Conservation (phyloP, 2,888 invertebrate species). For the Crioceris asparagi region DNA sequence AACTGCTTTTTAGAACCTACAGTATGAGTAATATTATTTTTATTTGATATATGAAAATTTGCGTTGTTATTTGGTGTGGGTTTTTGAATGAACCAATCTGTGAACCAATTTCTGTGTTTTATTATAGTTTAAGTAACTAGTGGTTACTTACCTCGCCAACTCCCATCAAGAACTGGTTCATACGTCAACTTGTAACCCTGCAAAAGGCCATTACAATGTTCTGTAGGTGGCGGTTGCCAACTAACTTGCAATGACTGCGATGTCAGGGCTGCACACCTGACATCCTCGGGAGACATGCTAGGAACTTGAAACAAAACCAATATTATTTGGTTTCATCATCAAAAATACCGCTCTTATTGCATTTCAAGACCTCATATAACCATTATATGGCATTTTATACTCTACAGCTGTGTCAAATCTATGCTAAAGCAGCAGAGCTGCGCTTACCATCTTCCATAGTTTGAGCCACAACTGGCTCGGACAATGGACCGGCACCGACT, state of each 20-base stretch:
- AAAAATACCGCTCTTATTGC: too few species aligned
- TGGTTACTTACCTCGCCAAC: constrained; percentile 34
- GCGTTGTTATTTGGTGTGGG: too few species aligned
- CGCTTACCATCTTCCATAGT: constrained; percentile 61
- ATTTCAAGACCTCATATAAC: too few species aligned
- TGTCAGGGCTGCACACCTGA: constrained; percentile 62
- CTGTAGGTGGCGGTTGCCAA: constrained; percentile 67
- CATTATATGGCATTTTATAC: too few species aligned
- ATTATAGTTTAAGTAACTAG: too few species aligned
- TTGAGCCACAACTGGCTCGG: constrained; percentile 55
- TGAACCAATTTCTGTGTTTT: too few species aligned
- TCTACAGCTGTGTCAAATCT: not conserved
- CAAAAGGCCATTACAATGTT: constrained; percentile 63
- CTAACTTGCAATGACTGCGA: constrained; percentile 68
- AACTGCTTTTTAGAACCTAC: too few species aligned
- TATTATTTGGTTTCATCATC: not conserved
- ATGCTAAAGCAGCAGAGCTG: not conserved
- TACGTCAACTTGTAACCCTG: constrained; percentile 65
- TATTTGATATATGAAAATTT: too few species aligned
- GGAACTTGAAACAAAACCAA: constrained; percentile 47
- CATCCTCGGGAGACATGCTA: constrained; percentile 65
- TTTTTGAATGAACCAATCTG: too few species aligned
- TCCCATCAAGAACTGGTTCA: constrained; percentile 52
- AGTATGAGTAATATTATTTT: too few species aligned
- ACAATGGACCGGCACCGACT: constrained; percentile 60